Conservation (phyloP, 2,797 vertebrate genomes). For the Telmatherina bonti region DNA sequence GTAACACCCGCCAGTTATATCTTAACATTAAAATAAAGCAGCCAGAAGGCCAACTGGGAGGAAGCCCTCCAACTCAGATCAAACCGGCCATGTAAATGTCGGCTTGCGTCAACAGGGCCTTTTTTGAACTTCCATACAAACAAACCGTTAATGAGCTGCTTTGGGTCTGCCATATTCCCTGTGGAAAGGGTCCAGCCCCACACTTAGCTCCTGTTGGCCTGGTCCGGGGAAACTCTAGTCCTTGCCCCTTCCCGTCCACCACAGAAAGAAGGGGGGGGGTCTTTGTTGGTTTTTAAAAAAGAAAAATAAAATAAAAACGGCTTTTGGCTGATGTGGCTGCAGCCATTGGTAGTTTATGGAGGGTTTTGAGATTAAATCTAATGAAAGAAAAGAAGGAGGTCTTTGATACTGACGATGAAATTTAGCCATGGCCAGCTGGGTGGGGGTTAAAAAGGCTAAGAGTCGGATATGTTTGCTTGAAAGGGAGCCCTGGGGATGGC, state of each 20-base stretch:
- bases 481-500: conserved; percentile 49
- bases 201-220: conserved; percentile 64
- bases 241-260: conserved; percentile 35
- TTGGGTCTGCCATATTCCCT: conserved; percentile 57
- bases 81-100: conserved; percentile 78
- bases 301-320: conserved; percentile 41
- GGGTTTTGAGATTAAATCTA: conserved; percentile 68
- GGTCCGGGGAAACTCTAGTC: conserved; percentile 68
- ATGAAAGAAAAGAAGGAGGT: conserved; percentile 74
- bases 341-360: conserved; percentile 58
- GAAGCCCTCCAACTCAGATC: conserved; percentile 82
- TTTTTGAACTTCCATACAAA: conserved; percentile 82
- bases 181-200: conserved; percentile 69
- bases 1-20: conserved; percentile 55
- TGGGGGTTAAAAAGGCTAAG: conserved; percentile 60
- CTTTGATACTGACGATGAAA: conserved; percentile 73
- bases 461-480: conserved; percentile 73
- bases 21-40: conserved; percentile 40
- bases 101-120: conserved; percentile 76
- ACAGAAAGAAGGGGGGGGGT: conserved; percentile 2
- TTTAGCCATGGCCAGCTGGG: conserved; percentile 50
- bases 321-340: conserved; percentile 47
- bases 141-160: conserved; percentile 80
- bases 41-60: conserved; percentile 50
- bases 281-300: conserved; percentile 66